Evolutionary conservation across 2,888 invertebrate species (phyloP).

Genomic region (Mesodorylaimus sp.): DNA sequence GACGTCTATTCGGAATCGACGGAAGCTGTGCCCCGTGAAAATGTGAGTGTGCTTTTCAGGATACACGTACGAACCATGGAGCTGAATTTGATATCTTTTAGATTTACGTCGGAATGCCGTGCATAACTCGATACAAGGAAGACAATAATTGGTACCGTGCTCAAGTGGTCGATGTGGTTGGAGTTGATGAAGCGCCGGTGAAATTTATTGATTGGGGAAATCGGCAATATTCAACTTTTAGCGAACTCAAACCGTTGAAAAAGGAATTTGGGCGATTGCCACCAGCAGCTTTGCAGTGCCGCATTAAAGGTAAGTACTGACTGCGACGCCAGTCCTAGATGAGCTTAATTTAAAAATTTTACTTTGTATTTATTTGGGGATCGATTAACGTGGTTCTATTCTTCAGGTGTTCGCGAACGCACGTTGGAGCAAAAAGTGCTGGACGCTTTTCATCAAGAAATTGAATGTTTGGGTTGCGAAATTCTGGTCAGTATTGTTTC

Average conservation of each 20-base stretch:
- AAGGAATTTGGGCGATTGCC: neutral
- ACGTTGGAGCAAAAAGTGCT: neutral
- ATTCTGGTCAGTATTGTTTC: neutral
- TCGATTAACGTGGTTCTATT: neutral
- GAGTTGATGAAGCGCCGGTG: neutral
- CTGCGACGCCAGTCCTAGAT: neutral
- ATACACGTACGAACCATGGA: too few species aligned
- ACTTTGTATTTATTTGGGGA: too few species aligned
- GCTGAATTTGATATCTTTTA: neutral
- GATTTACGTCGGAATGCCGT: neutral
- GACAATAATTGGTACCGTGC: constrained; percentile 3
- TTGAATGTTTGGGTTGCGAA: neutral
- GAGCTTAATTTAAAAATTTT: neutral
- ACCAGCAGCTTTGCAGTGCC: constrained; percentile 1
- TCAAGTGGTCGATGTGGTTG: neutral
- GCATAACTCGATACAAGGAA: neutral
- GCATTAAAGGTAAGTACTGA: constrained; percentile 1
- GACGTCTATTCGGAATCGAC: neutral
- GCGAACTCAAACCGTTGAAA: neutral
- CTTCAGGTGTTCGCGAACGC: neutral
- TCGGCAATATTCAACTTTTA: neutral
- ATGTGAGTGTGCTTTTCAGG: neutral
- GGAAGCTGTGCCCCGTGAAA: neutral
- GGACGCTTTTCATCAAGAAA: neutral
- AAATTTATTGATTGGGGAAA: constrained; percentile 5